Percentiles rank a stretch among this genome's conserved stretches.
phyloP scores from a whole-genome alignment of 2,113 vertebrate species.

The Crotalus viridis region DNA sequence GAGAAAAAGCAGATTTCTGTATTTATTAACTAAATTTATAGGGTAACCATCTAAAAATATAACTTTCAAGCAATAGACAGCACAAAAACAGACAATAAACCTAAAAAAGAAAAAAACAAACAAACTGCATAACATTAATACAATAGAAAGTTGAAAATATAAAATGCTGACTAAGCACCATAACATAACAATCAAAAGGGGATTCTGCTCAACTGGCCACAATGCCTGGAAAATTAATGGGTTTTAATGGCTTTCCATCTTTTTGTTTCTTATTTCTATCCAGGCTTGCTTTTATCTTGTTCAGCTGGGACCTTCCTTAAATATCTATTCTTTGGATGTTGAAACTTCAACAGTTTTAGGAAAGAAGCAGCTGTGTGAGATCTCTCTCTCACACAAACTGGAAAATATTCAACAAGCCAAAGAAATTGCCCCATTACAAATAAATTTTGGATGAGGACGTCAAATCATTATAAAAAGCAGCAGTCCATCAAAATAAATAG shows the following conservation, averaged over 20 bases:
- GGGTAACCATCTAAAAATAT: not conserved
- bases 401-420: not conserved
- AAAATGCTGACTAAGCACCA: not conserved
- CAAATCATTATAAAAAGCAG: not conserved
- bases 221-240: not conserved
- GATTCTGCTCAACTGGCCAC: not conserved
- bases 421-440: not conserved
- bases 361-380: not conserved
- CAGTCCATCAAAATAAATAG: not conserved
- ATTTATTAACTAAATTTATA: not conserved
- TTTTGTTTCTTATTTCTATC: constrained; percentile 8
- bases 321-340: not conserved
- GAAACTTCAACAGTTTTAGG: not conserved
- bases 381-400: not conserved
- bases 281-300: not conserved
- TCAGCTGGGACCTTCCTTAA: not conserved
- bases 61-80: not conserved
- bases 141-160: not conserved
- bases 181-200: not conserved
- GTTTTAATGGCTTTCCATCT: not conserved
- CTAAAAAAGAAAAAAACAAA: too few species aligned
- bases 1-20: not conserved
- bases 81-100: not conserved
- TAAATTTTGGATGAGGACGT: not conserved
- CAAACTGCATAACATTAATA: not conserved